Base-by-base conservation (phyloP, 1,140 invertebrate genomes). In the Protaetia brevitarsis region DNA sequence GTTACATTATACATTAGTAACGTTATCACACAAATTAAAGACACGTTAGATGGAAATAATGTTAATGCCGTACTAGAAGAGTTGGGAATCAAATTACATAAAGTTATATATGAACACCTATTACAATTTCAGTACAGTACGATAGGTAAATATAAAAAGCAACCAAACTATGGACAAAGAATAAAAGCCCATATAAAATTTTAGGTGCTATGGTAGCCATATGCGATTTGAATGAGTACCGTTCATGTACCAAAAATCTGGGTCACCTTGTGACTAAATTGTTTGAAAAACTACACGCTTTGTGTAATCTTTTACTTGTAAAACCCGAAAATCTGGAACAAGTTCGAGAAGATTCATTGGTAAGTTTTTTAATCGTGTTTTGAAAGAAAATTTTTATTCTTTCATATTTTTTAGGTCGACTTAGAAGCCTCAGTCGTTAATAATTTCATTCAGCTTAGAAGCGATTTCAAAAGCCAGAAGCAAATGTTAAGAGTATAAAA, bases 221-320 rank as follows among this genome's bases (percentile, higher is more conserved):
- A 68, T 98, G 95, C 82, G 97, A 99, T 84, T 92, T 99, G 61
- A 98, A 97, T 76, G 97, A 98, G 78, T 93, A 93, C 78, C 84
- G 95, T 28, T 80, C 62, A 73, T 79, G 74, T 79, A 83, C 74
- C 74, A 82, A 66, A 67, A 71, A 41, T 88, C 77, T 93, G 88
- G 81, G 88, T 28, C 84, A 89, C 0, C 79, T 95, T 27, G 89
- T 98, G 10, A 89, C 87, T 19, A 88, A 90, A 37, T 81, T 98
- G 19, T 99, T 99, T 82, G 95, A 98, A 79, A 93, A 94, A 27
- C 82, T 99, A 11, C 94, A 98, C 79, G 93, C 96, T 6, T 84
- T 99, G 4, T 97, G 95, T 76, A 99, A 99, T 83, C 82, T 99
- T 29, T 80, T 99, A 57, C 84, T 99, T 5, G 96, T 98, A 0